Evolutionary conservation across 1,140 invertebrate genomes (phyloP), one percentile per base, ranked within the genome.

Genomic region (Chironomus striatipennis): DNA sequence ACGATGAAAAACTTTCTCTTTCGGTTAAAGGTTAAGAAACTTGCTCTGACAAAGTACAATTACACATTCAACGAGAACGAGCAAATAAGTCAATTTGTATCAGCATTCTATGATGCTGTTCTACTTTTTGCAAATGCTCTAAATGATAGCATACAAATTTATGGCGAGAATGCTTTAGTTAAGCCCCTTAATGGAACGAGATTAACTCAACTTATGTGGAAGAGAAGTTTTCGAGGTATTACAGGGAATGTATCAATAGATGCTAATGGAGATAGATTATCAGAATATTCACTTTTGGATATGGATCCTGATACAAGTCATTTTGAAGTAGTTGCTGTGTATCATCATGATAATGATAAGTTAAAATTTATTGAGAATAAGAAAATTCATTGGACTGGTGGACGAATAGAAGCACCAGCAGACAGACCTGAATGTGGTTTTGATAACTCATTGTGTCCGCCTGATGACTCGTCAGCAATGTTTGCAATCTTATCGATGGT

Each of bases 51-150:
- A 43, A 90, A 91, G 78, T 96, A 95, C 82, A 91, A 93, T 79
- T 95, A 93, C 80, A 89, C 88, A 0, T 91, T 91, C 76, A 89
- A 88, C 0, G 89, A 90, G 78, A 86, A 84, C 67, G 88, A 90
- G 75, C 88, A 90, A 8, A 88, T 93, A 1, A 92, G 91, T 8
- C 90, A 91, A 18, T 96, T 97, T 79, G 94, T 98, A 15, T 94
- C 93, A 2, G 95, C 96, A 0, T 97, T 99, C 82, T 97, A 98
- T 80, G 97, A 99, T 79, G 92, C 92, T 0, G 93, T 99, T 10
- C 85, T 98, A 0, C 87, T 99, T 10, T 99, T 98, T 81, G 93
- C 94, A 0, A 85, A 94, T 17, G 95, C 95, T 0, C 84, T 98
- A 0, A 97, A 96, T 78, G 91, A 95, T 76, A 95, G 93, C 9